phyloP scores from a whole-genome alignment of 2,888 invertebrate genomes.

The Mesorhabditis spiculigera region DNA sequence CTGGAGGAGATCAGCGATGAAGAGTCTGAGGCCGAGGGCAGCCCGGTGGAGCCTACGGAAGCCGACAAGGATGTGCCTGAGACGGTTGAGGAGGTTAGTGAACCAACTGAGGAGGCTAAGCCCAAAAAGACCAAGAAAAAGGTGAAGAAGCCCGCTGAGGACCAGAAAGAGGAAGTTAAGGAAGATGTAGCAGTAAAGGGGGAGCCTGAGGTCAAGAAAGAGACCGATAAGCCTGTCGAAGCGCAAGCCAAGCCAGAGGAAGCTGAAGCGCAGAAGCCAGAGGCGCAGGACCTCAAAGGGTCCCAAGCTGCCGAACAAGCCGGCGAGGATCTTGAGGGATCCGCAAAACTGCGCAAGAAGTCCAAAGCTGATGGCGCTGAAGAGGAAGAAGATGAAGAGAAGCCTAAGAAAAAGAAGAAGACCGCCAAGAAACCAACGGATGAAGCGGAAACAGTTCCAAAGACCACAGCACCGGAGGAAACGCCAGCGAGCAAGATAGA shows the following conservation, averaged over 20 bases:
- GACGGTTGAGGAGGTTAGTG: constrained; percentile 19
- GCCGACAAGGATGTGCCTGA: constrained; percentile 26
- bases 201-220: constrained; percentile 11
- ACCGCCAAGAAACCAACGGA: constrained; percentile 11
- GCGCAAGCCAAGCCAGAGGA: constrained; percentile 5
- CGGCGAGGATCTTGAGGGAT: no score
- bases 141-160: background rate
- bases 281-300: background rate
- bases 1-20: constrained; percentile 11
- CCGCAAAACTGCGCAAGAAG: constrained; percentile 1
- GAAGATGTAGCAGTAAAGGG: constrained; percentile 12
- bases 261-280: constrained; percentile 7
- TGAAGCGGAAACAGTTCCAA: constrained; percentile 1
- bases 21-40: background rate
- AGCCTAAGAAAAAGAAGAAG: constrained; percentile 12
- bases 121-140: constrained; percentile 10
- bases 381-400: constrained; percentile 8
- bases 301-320: background rate
- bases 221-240: background rate
- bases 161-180: constrained; percentile 1
- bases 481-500: constrained; percentile 6
- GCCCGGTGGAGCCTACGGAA: constrained; percentile 19
- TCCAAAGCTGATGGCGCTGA: constrained; percentile 3
- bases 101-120: constrained; percentile 13
- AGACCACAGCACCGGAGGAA: constrained; percentile 3